These are phyloP conservation scores for Aleadryas rufinucha DNA, from an alignment of 2,113 vertebrate species.

Conservation along the genomic window DNA sequence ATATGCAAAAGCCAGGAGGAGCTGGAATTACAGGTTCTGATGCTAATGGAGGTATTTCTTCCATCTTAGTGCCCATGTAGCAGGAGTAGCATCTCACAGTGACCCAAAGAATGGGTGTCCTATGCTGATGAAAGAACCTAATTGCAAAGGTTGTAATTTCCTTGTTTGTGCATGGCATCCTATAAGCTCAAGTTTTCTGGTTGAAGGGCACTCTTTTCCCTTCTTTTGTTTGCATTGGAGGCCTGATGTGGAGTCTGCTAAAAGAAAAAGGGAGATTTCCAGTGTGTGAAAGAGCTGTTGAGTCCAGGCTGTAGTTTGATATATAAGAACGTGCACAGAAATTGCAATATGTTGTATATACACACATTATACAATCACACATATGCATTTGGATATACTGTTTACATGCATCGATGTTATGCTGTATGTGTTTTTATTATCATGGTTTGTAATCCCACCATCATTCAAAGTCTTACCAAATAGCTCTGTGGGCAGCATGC, in stretches of 20 bases:
- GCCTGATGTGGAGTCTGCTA: background rate
- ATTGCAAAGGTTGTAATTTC: background rate
- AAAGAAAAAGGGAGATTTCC: background rate
- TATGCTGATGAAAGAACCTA: background rate
- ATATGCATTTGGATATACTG: slow-evolving; percentile 63
- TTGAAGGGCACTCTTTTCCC: background rate
- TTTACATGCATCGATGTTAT: slow-evolving; percentile 59
- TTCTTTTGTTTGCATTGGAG: background rate
- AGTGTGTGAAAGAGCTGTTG: background rate
- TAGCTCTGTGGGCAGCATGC: slow-evolving; percentile 71
- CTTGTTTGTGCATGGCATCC: background rate
- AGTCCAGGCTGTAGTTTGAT: background rate
- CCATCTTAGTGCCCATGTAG: background rate
- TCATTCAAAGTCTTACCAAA: slow-evolving; percentile 77
- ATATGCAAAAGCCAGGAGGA: background rate
- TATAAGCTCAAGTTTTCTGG: background rate
- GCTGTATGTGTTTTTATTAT: slow-evolving; percentile 71
- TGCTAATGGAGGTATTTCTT: background rate
- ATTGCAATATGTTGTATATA: slow-evolving; percentile 57
- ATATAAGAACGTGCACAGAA: slow-evolving; percentile 31
- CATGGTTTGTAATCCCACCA: slow-evolving; percentile 69
- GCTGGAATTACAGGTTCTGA: background rate
- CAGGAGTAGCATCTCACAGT: background rate
- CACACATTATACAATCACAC: slow-evolving; percentile 57
- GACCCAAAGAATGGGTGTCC: background rate